These are phyloP conservation scores for Dromococcyx pavoninus DNA, from an alignment of 2,797 vertebrate species.

Conservation along the genomic window DNA sequence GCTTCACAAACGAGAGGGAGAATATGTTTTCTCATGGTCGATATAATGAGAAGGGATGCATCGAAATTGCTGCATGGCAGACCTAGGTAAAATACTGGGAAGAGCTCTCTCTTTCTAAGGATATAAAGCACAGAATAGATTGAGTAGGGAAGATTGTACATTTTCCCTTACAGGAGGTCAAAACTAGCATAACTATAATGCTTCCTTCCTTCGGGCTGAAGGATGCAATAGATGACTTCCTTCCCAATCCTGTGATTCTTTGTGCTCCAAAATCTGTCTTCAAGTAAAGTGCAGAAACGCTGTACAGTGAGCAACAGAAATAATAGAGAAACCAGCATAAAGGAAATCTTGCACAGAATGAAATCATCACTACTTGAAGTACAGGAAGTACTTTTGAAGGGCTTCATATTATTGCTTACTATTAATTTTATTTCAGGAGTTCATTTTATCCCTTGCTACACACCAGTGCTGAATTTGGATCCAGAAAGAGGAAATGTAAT, in stretches of 20 bases:
- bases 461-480: neutral
- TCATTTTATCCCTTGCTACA: neutral
- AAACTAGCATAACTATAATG: neutral
- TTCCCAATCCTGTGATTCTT: neutral
- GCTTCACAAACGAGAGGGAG: neutral
- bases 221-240: neutral
- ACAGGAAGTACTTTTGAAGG: slow-evolving; percentile 10
- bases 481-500: neutral
- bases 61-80: neutral
- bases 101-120: neutral
- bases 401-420: slow-evolving; percentile 21
- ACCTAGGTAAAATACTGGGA: neutral
- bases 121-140: neutral
- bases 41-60: slow-evolving; percentile 19
- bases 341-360: neutral
- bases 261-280: neutral
- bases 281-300: neutral
- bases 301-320: neutral
- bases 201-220: neutral
- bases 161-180: neutral
- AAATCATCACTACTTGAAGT: neutral
- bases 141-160: neutral
- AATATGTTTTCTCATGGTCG: neutral
- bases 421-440: slow-evolving; percentile 22
- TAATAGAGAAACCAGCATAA: slow-evolving; percentile 3